A percentile compares a stretch with the other conserved stretches of the same genome.
Conservation (phyloP, 2,888 invertebrate genomes). For the Drosophila gaucha region DNA sequence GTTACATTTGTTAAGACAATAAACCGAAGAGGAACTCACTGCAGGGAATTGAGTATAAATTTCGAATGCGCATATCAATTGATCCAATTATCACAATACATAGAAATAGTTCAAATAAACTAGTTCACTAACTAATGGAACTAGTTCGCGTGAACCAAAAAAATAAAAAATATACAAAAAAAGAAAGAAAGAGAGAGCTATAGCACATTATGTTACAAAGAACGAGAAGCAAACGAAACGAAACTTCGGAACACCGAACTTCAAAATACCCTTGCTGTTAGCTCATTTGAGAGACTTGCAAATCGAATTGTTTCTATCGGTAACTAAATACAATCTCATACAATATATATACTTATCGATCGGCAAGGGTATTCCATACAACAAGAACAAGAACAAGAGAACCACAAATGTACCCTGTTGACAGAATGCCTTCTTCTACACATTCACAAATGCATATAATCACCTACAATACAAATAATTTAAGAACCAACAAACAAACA, state of each 20-base stretch:
- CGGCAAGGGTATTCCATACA: constrained; percentile 24
- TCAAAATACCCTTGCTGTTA: constrained; percentile 37
- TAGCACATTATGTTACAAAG: constrained; percentile 7
- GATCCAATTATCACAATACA: constrained; percentile 24
- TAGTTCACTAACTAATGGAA: constrained; percentile 41
- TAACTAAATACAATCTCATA: background rate
- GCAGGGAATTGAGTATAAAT: constrained; percentile 46
- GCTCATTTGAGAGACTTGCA: too few relatives aligned
- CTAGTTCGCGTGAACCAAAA: constrained; percentile 43
- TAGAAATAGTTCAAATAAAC: constrained; percentile 45
- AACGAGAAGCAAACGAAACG: background rate
- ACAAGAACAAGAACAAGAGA: too few relatives aligned
- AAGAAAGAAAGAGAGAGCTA: background rate
- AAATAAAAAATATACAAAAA: background rate
- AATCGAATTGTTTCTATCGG: constrained; percentile 4
- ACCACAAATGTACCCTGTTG: constrained; percentile 79
- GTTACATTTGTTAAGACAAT: constrained; percentile 47
- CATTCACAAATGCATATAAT: constrained; percentile 62
- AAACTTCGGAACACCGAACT: constrained; percentile 30
- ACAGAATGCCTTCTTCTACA: constrained; percentile 80
- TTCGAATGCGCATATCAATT: constrained; percentile 52
- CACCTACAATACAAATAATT: constrained; percentile 75
- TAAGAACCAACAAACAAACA: constrained; percentile 61
- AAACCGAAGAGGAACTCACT: constrained; percentile 49
- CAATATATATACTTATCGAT: background rate